Evolutionary conservation across 2,797 vertebrate species (phyloP).

Genomic region (Falco berigora): DNA sequence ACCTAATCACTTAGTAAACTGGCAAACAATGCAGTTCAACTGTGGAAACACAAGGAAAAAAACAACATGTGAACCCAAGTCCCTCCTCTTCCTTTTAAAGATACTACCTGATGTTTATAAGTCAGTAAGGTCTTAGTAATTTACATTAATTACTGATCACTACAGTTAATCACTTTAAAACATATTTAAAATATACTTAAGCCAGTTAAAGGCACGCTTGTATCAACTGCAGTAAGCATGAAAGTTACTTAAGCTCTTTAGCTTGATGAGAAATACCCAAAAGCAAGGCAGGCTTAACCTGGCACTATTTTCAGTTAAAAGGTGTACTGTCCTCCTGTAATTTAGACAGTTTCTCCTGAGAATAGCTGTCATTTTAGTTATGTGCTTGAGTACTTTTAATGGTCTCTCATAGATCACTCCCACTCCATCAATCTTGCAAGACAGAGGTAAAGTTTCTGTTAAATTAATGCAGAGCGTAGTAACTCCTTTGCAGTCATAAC

Average conservation of each 20-base stretch:
- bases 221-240: not conserved
- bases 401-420: not conserved
- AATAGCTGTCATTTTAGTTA: not conserved
- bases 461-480: not conserved
- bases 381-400: not conserved
- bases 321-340: not conserved
- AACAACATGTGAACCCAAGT: accelerated
- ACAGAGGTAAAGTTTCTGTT: not conserved
- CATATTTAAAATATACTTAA: not conserved
- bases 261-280: not conserved
- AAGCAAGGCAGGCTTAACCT: not conserved
- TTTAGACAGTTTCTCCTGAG: not conserved
- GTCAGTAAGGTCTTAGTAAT: not conserved
- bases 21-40: not conserved
- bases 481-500: not conserved
- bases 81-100: not conserved
- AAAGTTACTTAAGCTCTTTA: not conserved
- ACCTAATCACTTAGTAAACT: not conserved
- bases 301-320: not conserved
- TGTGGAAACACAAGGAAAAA: not conserved
- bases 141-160: not conserved
- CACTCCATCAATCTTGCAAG: not conserved
- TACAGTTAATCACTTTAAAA: not conserved
- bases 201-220: not conserved
- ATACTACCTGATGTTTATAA: not conserved